A percentile compares a stretch with the other conserved stretches of the same genome.
Evolutionary conservation across 2,888 invertebrate genomes (phyloP).

Genomic region (Dastarcus helophoroides): DNA sequence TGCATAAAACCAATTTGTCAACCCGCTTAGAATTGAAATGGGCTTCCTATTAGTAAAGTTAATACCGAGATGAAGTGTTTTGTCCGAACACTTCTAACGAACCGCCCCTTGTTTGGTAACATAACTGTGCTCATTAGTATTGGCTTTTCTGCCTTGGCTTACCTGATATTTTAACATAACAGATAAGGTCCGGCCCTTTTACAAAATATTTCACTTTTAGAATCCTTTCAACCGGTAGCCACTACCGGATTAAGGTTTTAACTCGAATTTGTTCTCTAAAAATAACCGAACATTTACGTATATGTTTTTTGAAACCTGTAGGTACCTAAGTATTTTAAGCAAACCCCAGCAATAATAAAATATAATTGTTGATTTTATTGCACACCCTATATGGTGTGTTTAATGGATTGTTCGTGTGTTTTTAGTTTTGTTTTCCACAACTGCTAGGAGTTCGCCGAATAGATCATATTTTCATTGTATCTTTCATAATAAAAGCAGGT

Average conservation of each 20-base stretch:
- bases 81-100: constrained; percentile 16
- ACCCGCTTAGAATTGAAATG: constrained; percentile 1
- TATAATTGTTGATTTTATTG: too few species aligned
- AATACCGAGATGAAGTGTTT: constrained; percentile 21
- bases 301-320: too few species aligned
- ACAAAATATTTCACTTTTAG: constrained; percentile 9
- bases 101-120: constrained; percentile 16
- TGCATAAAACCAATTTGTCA: constrained; percentile 4
- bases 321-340: too few species aligned
- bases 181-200: constrained; percentile 14
- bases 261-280: too few species aligned
- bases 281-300: too few species aligned
- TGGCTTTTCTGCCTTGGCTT: constrained; percentile 16
- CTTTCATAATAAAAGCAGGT: too few species aligned
- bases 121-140: constrained; percentile 19
- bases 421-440: too few species aligned
- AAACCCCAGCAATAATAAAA: too few species aligned
- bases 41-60: constrained; percentile 21
- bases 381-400: too few species aligned
- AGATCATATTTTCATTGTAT: too few species aligned
- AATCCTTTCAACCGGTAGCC: not conserved
- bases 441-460: too few species aligned
- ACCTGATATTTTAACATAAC: constrained; percentile 1
- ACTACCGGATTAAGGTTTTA: constrained; percentile 1
- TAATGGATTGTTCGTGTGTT: too few species aligned